These are phyloP conservation scores for Yasuhikotakia modesta DNA, from an alignment of 2,797 vertebrate species.

Conservation along the genomic window DNA sequence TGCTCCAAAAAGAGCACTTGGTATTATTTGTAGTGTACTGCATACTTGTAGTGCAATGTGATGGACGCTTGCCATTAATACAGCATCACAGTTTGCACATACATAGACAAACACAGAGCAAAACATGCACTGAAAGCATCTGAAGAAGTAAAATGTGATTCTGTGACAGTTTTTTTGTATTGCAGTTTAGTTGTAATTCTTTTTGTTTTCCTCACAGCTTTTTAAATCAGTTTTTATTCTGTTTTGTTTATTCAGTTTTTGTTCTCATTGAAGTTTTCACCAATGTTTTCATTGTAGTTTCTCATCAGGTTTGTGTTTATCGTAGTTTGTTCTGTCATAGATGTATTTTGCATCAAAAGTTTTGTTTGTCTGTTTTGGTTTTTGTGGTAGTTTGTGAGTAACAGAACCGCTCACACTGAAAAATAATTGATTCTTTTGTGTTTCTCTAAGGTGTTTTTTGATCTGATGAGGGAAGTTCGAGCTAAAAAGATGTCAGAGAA, in stretches of 20 bases:
- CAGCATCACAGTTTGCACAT: not conserved
- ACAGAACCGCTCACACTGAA: not conserved
- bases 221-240: no score
- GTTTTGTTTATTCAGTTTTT: no score
- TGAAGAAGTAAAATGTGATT: not conserved
- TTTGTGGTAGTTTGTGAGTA: not conserved
- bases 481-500: conserved; percentile 98
- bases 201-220: no score
- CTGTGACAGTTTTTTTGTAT: no score
- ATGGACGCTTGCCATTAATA: not conserved
- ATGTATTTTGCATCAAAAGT: not conserved
- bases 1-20: no score
- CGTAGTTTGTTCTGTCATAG: not conserved
- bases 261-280: not conserved
- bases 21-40: not conserved
- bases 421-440: conserved; percentile 1
- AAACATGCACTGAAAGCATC: no score
- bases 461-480: conserved; percentile 96
- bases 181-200: no score
- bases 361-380: not conserved
- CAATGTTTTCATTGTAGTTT: not conserved
- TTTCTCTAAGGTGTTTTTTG: conserved; percentile 89
- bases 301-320: not conserved
- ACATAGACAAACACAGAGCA: not conserved
- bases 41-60: not conserved